Conservation (phyloP, 2,113 vertebrate genomes). For the Gobio gobio region DNA sequence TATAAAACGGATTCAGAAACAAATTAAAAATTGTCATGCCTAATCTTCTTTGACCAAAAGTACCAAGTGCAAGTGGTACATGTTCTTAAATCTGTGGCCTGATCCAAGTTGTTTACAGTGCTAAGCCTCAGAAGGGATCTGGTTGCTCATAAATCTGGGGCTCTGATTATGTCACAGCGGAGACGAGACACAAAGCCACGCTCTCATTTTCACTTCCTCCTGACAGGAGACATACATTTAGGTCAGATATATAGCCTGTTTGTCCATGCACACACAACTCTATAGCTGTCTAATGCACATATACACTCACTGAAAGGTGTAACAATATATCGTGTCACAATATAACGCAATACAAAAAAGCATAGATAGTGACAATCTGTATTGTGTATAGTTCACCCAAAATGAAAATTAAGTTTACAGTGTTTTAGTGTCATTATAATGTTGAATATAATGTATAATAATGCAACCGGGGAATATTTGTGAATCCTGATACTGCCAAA, state of each 20-base stretch:
- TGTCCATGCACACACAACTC: not conserved
- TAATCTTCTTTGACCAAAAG: slow-evolving; percentile 60
- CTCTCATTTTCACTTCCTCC: slow-evolving; percentile 53
- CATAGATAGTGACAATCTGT: too few relatives aligned
- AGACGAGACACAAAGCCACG: slow-evolving; percentile 48
- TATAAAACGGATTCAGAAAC: slow-evolving; percentile 50
- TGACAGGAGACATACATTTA: slow-evolving; percentile 35
- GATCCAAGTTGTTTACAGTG: slow-evolving; percentile 55
- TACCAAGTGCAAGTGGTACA: slow-evolving; percentile 53
- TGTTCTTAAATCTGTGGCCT: slow-evolving; percentile 55
- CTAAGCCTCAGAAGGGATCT: slow-evolving; percentile 53
- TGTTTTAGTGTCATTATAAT: too few relatives aligned
- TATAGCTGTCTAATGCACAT: slow-evolving; percentile 8
- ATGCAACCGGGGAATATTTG: too few relatives aligned
- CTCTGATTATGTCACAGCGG: slow-evolving; percentile 41
- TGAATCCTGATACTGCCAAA: too few relatives aligned
- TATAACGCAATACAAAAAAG: too few relatives aligned
- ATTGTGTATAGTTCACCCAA: too few relatives aligned
- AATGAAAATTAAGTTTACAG: too few relatives aligned
- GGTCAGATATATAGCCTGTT: slow-evolving; percentile 43
- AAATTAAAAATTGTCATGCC: slow-evolving; percentile 59
- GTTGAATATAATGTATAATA: too few relatives aligned
- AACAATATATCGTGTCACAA: too few relatives aligned
- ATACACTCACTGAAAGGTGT: not conserved
- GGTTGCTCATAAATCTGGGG: slow-evolving; percentile 56